These are phyloP conservation scores for Cyphomyrus plagiostoma DNA, from an alignment of 2,113 vertebrate species.

Conservation along the genomic window DNA sequence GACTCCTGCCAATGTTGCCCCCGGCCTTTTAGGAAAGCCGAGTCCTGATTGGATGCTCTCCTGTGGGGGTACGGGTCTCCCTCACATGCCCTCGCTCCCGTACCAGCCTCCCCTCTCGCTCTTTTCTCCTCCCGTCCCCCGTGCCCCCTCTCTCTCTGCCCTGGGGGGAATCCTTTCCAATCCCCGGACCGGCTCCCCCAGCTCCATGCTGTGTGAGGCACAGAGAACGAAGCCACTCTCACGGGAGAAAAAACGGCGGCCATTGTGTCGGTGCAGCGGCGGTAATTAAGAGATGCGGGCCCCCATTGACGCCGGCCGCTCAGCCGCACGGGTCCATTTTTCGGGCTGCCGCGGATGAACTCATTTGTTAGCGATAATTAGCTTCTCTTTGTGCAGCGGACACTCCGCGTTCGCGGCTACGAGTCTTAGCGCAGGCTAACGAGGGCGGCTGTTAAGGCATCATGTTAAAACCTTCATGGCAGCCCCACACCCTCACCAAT, in stretches of 20 bases:
- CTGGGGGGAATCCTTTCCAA: conserved; percentile 6
- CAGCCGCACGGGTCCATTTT: background rate
- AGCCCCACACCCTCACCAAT: background rate
- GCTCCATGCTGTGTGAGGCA: background rate
- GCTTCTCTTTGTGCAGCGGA: conserved; percentile 13
- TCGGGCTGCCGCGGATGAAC: background rate
- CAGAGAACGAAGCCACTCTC: conserved; percentile 3
- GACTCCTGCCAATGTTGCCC: background rate
- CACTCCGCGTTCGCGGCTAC: background rate
- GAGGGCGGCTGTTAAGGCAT: conserved; percentile 11
- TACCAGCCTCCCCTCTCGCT: background rate
- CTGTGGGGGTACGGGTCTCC: background rate
- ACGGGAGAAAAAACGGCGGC: background rate
- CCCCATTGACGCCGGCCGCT: background rate
- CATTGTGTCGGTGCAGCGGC: conserved; percentile 5
- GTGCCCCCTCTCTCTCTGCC: background rate
- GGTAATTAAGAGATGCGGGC: background rate
- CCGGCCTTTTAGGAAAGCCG: background rate
- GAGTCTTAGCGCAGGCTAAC: conserved; percentile 8
- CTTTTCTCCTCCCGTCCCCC: background rate
- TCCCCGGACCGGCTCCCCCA: background rate
- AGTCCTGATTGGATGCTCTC: background rate
- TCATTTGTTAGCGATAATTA: conserved; percentile 22
- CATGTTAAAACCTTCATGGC: conserved; percentile 18
- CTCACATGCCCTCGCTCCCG: background rate